These are phyloP conservation scores for Hirtodrosophila confusa DNA, from an alignment of 2,888 invertebrate genomes.

Conservation along the genomic window DNA sequence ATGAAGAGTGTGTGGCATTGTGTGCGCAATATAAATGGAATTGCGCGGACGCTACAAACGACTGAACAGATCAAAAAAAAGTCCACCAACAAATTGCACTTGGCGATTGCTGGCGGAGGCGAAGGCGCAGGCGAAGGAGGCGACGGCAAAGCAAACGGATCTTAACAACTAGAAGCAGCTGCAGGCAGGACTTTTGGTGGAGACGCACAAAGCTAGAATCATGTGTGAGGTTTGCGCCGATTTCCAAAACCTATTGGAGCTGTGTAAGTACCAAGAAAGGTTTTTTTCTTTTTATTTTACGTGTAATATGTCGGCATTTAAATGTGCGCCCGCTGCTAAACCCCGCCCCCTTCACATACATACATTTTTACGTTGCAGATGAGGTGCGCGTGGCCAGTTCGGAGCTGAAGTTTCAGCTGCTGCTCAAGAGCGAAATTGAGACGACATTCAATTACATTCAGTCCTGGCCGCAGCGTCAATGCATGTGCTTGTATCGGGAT, in stretches of 20 bases:
- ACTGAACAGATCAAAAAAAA: constrained; percentile 58
- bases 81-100: constrained; percentile 64
- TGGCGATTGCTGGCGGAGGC: constrained; percentile 48
- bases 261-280: constrained; percentile 87
- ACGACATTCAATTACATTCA: constrained; percentile 93
- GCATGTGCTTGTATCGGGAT: constrained; percentile 97
- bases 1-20: constrained; percentile 47
- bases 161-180: constrained; percentile 56
- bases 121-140: constrained; percentile 44
- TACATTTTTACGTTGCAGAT: constrained; percentile 85
- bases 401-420: constrained; percentile 88
- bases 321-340: constrained; percentile 22
- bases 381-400: constrained; percentile 92
- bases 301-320: constrained; percentile 48
- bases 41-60: constrained; percentile 55
- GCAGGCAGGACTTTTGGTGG: constrained; percentile 42
- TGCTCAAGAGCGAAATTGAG: constrained; percentile 92
- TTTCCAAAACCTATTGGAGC: constrained; percentile 95
- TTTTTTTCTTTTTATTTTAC: not conserved
- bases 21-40: constrained; percentile 72
- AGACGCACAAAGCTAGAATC: constrained; percentile 61
- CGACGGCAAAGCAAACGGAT: constrained; percentile 54
- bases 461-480: constrained; percentile 96
- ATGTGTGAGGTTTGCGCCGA: constrained; percentile 98
- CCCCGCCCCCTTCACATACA: constrained; percentile 21